phyloP scores from a whole-genome alignment of 1,140 invertebrate species.

The Drosophila melanica region DNA sequence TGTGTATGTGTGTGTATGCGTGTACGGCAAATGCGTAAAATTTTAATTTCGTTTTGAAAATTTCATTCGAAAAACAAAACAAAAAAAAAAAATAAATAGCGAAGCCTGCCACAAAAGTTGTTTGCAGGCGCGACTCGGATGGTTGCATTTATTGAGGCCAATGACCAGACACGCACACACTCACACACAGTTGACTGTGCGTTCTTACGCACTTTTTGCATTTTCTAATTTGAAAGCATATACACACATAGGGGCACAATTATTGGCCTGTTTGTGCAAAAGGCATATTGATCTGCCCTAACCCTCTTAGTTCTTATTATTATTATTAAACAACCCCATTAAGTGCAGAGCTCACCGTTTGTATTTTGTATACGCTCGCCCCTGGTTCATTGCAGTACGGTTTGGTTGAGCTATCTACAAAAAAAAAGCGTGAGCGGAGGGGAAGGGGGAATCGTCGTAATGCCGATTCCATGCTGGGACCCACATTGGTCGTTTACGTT shows the following conservation, averaged over 20 bases:
- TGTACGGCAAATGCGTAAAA: slow-evolving; percentile 73
- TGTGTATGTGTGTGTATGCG: slow-evolving; percentile 39
- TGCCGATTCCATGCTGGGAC: slow-evolving; percentile 35
- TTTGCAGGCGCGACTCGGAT: slow-evolving; percentile 54
- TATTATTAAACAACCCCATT: slow-evolving; percentile 80
- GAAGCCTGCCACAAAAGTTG: slow-evolving; percentile 60
- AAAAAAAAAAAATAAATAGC: slow-evolving; percentile 34
- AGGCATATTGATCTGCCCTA: slow-evolving; percentile 72
- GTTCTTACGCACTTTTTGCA: slow-evolving; percentile 78
- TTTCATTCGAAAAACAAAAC: slow-evolving; percentile 64
- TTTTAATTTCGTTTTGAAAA: slow-evolving; percentile 82
- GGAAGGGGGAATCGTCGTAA: not conserved
- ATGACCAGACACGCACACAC: slow-evolving; percentile 64
- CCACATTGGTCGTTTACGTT: slow-evolving; percentile 12
- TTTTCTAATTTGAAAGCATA: slow-evolving; percentile 71
- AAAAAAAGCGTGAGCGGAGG: slow-evolving; percentile 7
- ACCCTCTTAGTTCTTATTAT: slow-evolving; percentile 50
- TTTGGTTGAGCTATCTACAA: slow-evolving; percentile 58
- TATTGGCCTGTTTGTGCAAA: slow-evolving; percentile 66
- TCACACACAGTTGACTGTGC: slow-evolving; percentile 18
- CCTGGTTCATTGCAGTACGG: not conserved
- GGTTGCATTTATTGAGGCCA: slow-evolving; percentile 68
- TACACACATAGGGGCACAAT: slow-evolving; percentile 24
- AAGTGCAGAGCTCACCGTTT: slow-evolving; percentile 38
- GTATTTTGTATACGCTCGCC: slow-evolving; percentile 12